Conservation (phyloP, 2,797 vertebrate species). For the Falco peregrinus region DNA sequence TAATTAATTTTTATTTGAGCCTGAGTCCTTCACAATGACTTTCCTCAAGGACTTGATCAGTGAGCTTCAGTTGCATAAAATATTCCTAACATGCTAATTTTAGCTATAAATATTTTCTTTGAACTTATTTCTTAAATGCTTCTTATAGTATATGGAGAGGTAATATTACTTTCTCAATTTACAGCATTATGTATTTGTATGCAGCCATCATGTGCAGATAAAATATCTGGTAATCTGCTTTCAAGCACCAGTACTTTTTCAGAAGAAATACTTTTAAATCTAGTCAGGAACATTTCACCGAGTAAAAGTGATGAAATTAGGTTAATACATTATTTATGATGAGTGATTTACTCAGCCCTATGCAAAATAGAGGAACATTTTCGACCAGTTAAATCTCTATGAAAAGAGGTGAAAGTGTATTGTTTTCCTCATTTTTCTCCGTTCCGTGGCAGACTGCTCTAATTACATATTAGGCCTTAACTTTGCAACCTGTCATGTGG, state of each 20-base stretch:
- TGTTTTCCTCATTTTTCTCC: background rate
- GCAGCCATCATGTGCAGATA: background rate
- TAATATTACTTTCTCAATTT: background rate
- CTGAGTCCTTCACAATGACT: background rate
- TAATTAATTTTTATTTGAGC: background rate
- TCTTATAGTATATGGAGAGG: background rate
- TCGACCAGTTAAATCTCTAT: background rate
- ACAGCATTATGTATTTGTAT: background rate
- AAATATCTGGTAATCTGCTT: background rate
- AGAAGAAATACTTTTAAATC: background rate
- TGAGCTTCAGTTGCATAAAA: background rate
- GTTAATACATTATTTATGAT: constrained; percentile 46
- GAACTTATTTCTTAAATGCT: background rate
- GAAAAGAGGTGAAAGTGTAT: background rate
- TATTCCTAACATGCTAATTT: background rate
- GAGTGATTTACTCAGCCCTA: background rate
- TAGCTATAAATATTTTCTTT: background rate
- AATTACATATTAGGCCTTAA: background rate
- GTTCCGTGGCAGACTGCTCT: background rate
- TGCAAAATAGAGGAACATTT: background rate
- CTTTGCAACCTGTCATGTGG: background rate
- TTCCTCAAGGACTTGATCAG: background rate
- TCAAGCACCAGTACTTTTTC: background rate
- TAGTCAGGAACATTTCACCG: background rate
- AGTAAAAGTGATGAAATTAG: background rate